These are phyloP conservation scores for Triplophysa siluroides DNA, from an alignment of 2,113 vertebrate species.

Conservation along the genomic window DNA sequence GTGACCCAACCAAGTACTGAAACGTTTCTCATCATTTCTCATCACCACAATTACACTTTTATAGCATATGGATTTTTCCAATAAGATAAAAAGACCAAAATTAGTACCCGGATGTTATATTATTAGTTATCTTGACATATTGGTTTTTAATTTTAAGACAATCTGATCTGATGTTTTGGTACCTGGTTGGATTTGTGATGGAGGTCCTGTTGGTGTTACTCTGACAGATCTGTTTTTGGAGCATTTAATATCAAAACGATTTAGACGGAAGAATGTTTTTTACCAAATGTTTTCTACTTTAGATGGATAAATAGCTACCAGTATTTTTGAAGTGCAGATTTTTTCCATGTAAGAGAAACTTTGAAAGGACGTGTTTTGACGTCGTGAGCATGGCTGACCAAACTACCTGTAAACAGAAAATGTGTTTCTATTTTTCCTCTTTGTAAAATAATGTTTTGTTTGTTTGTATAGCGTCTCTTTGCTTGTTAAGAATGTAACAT, in stretches of 20 bases:
- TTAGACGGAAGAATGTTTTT: constrained; percentile 28
- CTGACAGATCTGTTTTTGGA: constrained; percentile 53
- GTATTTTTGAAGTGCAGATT: constrained; percentile 62
- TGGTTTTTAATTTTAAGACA: background rate
- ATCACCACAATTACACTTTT: too few species aligned
- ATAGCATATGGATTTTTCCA: background rate
- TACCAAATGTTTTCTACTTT: constrained; percentile 73
- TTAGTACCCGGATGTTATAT: background rate
- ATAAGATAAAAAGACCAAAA: background rate
- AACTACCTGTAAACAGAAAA: constrained; percentile 54
- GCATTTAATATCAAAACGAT: constrained; percentile 10
- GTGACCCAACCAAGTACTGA: background rate
- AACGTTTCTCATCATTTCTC: too few species aligned
- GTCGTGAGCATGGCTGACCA: constrained; percentile 56
- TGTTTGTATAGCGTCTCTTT: constrained; percentile 60
- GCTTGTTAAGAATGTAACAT: constrained; percentile 63
- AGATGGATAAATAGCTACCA: constrained; percentile 61
- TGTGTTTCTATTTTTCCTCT: constrained; percentile 61
- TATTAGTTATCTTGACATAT: background rate
- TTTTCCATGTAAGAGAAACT: constrained; percentile 41
- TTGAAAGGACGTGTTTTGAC: constrained; percentile 57
- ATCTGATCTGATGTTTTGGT: background rate
- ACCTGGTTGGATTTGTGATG: background rate
- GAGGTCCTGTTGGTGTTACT: constrained; percentile 38
- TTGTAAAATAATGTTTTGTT: constrained; percentile 56